These are phyloP conservation scores for Malacosoma neustria DNA, from an alignment of 2,888 invertebrate species.

Conservation along the genomic window DNA sequence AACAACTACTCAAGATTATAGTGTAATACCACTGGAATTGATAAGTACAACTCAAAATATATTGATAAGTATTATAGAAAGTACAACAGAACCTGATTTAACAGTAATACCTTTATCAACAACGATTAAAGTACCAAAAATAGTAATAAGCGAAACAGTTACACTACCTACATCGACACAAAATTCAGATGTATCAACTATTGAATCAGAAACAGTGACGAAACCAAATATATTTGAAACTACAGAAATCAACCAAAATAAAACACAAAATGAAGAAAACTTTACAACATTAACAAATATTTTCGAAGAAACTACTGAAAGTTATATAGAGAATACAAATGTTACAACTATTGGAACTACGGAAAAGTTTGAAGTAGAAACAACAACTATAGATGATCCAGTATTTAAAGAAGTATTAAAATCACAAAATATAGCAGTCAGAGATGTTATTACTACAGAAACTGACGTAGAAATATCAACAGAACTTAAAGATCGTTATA, in stretches of 20 bases:
- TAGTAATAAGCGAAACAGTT: slow-evolving; percentile 40
- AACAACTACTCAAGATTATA: slow-evolving; percentile 39
- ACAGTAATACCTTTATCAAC: slow-evolving; percentile 55
- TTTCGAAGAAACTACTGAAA: not conserved
- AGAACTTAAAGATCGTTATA: slow-evolving; percentile 2
- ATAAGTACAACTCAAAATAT: slow-evolving; percentile 52
- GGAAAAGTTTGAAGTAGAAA: slow-evolving; percentile 1
- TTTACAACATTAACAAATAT: not conserved
- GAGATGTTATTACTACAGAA: slow-evolving; percentile 1
- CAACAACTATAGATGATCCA: slow-evolving; percentile 1
- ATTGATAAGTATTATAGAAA: slow-evolving; percentile 38
- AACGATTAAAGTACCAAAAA: slow-evolving; percentile 30
- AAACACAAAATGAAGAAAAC: not conserved
- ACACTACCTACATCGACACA: slow-evolving; percentile 30
- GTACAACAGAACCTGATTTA: slow-evolving; percentile 47
- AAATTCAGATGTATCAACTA: slow-evolving; percentile 6
- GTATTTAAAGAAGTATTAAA: slow-evolving; percentile 1
- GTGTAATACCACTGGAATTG: slow-evolving; percentile 59
- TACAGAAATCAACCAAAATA: not conserved
- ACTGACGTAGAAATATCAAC: not conserved
- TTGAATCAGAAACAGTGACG: slow-evolving; percentile 7
- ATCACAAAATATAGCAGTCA: not conserved
- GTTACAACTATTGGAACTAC: not conserved
- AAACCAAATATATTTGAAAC: slow-evolving; percentile 1
- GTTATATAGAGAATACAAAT: slow-evolving; percentile 1